A percentile compares a stretch with the other conserved stretches of the same genome.
Evolutionary conservation across 2,888 invertebrate species (phyloP).

Genomic region (Dilophus febrilis): DNA sequence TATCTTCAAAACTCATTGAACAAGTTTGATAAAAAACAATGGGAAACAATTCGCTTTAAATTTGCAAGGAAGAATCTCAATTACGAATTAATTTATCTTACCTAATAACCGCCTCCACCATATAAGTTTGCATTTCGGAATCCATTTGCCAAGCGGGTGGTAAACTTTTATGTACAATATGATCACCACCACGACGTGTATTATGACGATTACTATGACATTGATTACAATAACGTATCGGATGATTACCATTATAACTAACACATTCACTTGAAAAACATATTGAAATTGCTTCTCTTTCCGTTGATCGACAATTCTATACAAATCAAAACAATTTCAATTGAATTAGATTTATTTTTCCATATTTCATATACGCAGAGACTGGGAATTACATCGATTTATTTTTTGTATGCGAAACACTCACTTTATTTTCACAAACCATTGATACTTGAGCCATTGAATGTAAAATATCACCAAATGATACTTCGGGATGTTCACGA

Average conservation of each 20-base stretch:
- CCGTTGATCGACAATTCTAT: constrained; percentile 79
- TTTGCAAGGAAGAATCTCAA: too few relatives aligned
- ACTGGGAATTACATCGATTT: background rate
- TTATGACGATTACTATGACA: constrained; percentile 83
- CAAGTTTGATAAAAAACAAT: too few relatives aligned
- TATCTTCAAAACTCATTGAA: too few relatives aligned
- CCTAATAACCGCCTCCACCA: constrained; percentile 77
- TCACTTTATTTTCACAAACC: constrained; percentile 87
- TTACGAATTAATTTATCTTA: background rate
- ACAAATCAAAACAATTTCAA: too few relatives aligned
- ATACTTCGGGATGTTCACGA: constrained; percentile 68
- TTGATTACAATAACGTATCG: constrained; percentile 82
- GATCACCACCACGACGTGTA: constrained; percentile 70
- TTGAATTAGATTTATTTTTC: too few relatives aligned
- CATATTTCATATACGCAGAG: background rate
- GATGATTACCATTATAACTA: constrained; percentile 89
- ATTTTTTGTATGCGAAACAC: background rate
- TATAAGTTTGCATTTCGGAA: constrained; percentile 78
- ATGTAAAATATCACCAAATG: constrained; percentile 73
- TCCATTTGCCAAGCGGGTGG: constrained; percentile 81
- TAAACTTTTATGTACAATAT: constrained; percentile 76
- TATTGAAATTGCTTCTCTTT: constrained; percentile 85
- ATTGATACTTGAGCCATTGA: constrained; percentile 91
- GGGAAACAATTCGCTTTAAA: too few relatives aligned
- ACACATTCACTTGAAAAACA: constrained; percentile 96